These are phyloP conservation scores for Platyscapa corneri DNA, from an alignment of 1,140 invertebrate genomes.

Conservation along the genomic window DNA sequence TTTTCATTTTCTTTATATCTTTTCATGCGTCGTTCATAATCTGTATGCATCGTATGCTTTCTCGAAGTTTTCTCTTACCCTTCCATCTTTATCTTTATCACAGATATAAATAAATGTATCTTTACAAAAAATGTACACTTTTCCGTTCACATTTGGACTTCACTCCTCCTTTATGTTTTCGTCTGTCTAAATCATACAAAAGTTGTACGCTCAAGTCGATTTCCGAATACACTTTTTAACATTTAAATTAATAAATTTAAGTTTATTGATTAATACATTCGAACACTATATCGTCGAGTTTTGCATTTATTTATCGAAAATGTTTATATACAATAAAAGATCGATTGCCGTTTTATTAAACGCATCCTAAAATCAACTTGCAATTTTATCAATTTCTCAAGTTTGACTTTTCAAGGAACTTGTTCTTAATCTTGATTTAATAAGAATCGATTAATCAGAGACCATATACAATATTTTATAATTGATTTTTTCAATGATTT, in stretches of 20 bases:
- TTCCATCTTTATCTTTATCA: constrained; percentile 74
- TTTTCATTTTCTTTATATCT: background rate
- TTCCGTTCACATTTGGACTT: constrained; percentile 52
- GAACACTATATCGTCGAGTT: constrained; percentile 5
- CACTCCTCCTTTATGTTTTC: constrained; percentile 25
- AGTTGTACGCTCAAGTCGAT: constrained; percentile 1
- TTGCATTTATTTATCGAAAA: background rate
- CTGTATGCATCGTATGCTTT: constrained; percentile 25
- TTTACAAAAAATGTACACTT: constrained; percentile 73
- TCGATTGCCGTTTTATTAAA: background rate
- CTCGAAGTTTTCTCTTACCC: constrained; percentile 58
- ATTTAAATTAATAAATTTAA: constrained; percentile 19
- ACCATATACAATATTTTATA: constrained; percentile 21
- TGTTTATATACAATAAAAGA: constrained; percentile 41
- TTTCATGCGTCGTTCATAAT: background rate
- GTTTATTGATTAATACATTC: background rate
- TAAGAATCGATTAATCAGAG: background rate
- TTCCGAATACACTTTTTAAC: constrained; percentile 32
- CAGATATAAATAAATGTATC: constrained; percentile 80
- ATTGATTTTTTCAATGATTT: constrained; percentile 18
- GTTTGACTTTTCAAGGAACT: constrained; percentile 22
- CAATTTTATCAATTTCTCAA: constrained; percentile 14
- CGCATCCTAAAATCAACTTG: constrained; percentile 38
- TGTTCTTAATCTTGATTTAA: constrained; percentile 18
- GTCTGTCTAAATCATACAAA: constrained; percentile 17